Evolutionary conservation across 2,797 vertebrate genomes (phyloP), one percentile per base, ranked within the genome.

Genomic region (Hypotaenidia okinawae): DNA sequence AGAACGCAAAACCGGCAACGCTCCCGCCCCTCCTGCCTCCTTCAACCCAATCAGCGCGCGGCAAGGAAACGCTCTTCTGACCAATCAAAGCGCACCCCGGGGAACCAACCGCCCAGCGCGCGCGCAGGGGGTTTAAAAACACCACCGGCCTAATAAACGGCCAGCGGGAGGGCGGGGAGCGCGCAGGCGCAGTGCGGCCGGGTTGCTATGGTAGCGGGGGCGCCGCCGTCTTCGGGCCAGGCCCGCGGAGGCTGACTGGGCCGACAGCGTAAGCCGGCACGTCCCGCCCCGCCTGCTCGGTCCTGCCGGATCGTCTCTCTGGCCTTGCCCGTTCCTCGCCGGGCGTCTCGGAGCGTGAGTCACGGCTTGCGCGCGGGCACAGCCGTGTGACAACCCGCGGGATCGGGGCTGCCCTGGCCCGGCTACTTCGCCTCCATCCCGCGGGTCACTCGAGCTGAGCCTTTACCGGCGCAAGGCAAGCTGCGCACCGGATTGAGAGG

Each of bases 121-220:
- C 91, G 90, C 83, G 30, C 27, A 39, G 66, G 70, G 87, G 83
- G 19, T 96, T 97, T 95, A 93, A 97, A 97, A 95, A 70, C 37
- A 11, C 61, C 41, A 13, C 35, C 7, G 58, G 45, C 2, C 47
- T 9, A 0, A 43, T 5, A 72, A 96, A 96, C 96, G 92, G 97
- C 72, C 78, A 24, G 27, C 2, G 21, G 5, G 25, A 28, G 57
- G 51, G 82, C 17, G 67, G 24, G 5, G 5, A 7, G 5, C 1
- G 69, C 95, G 95, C 95, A 93, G 43, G 84, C 95, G 96, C 75
- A 24, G 13, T 37, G 12, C 3, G 30, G n/a, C n/a, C 6, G 19
- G 33, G 83, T 96, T 93, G 75, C 62, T n/a, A 89, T 93, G 33
- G 83, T 43, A 90, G 67, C 62, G 22, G 4, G 19, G 39, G 6